Evolutionary conservation across 2,888 invertebrate species (phyloP), one percentile per base, ranked within the genome.

Genomic region (Tipula unca): DNA sequence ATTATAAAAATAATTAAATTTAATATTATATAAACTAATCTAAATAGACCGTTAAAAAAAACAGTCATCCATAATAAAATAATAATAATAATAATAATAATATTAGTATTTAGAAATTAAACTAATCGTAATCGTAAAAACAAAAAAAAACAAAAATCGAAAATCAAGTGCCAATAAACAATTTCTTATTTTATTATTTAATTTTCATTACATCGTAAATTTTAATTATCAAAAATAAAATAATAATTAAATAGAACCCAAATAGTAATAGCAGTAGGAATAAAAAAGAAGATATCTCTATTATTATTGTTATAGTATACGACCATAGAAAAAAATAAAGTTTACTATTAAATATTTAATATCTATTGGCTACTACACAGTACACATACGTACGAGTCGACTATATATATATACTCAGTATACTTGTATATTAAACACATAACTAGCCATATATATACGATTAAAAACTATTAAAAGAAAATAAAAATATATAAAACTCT

Each of bases 51-150:
- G 69, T 69, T 69, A 48, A 48, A 48, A 48, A 69, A 69, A 69
- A 69, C 69, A 69, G 69, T 69, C 69, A 69, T 69, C 69, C 69
- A 69, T 69, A 69, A 69, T 69, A 69, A 69, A 69, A 69, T 69
- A 25, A 69, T 69, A 69, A 69, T 69, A 69, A 25, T 69, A 69
- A 69, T 69, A 25, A 69, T 69, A 69, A 69, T 69, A 69, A 25
- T 69, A 69, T 69, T 69, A 69, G 69, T 69, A 69, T 69, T 69
- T 69, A 69, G 69, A 69, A 69, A 69, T 69, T 69, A 69, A 69
- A 69, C 69, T 69, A 69, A 69, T 69, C 69, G 69, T 69, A 69
- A 69, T 69, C 69, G 69, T 69, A 69, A 69, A 69, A 69, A 69
- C 3, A 69, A 69, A 69, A 32, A n/a, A 32, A 32, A 32, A 32